Evolutionary conservation across 2,113 vertebrate genomes (phyloP).

Genomic region (Electrona antarctica): DNA sequence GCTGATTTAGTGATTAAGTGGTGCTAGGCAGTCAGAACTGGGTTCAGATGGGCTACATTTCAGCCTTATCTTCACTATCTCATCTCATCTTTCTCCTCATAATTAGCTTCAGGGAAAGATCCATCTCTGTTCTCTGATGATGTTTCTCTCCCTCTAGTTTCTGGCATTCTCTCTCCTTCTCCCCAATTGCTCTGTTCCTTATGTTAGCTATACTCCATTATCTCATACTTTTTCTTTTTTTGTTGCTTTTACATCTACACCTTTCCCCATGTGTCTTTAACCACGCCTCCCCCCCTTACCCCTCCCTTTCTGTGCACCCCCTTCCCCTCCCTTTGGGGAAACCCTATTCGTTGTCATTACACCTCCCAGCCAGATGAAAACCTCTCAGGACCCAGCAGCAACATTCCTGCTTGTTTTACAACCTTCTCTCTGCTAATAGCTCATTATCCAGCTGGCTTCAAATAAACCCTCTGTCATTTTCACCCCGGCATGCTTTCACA

Average conservation of each 20-base stretch:
- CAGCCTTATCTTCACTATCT: conserved; percentile 46
- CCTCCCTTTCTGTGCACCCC: background rate
- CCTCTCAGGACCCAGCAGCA: conserved; percentile 54
- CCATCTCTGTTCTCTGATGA: background rate
- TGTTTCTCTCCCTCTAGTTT: conserved; percentile 1
- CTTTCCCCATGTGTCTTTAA: background rate
- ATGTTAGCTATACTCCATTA: background rate
- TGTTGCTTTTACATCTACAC: background rate
- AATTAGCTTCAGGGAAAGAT: conserved; percentile 4
- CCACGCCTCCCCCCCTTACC: background rate
- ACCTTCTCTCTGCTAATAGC: conserved; percentile 53
- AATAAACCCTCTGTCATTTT: conserved; percentile 53
- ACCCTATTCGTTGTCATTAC: conserved; percentile 40
- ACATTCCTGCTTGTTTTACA: conserved; percentile 67
- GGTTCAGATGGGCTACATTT: background rate
- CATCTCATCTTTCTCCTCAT: conserved; percentile 16
- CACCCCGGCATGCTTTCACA: conserved; percentile 4
- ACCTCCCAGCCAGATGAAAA: conserved; percentile 55
- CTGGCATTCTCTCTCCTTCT: background rate
- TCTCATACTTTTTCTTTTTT: background rate
- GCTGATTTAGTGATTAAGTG: conserved; percentile 38
- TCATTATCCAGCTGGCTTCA: conserved; percentile 53
- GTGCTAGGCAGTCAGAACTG: background rate
- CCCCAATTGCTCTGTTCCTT: background rate
- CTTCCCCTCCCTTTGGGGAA: conserved; percentile 35